Evolutionary conservation across 2,113 vertebrate species (phyloP), one percentile per base, ranked within the genome.

Genomic region (Heterotilapia buettikoferi): DNA sequence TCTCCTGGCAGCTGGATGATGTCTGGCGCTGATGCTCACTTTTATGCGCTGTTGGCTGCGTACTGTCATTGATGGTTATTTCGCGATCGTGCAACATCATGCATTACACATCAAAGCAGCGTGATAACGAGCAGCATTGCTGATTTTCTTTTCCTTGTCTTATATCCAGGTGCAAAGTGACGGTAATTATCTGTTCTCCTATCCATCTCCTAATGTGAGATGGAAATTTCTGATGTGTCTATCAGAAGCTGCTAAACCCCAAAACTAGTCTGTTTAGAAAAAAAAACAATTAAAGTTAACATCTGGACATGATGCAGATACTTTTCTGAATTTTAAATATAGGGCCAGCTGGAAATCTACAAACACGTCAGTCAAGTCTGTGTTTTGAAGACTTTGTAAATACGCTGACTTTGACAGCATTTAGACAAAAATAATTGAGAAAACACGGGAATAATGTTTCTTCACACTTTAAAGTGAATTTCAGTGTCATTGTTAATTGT

Each of bases 1-100:
- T 73, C 24, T 86, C 59, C 83, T 76, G 88, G 80, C 85, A 87
- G 88, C 90, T 89, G 87, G 40, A 40, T 73, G 61, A 80, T 40
- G 36, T 89, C 71, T 80, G 5, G 50, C 78, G 7, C 68, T 50
- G 79, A 76, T 76, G 83, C 85, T 89, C 43, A 50, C 63, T 85
- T 85, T 84, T 45, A 78, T 54, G 66, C 26, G 24, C 78, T 57
- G 36, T 47, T 29, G 73, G 73, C 79, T 50, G 29, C 57, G 16
- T 54, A 5, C 56, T 85, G 88, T 85, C 85, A 82, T 2, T 52
- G 50, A 53, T 53, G 73, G 78, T 82, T 84, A 88, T 80, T 80
- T 84, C 18, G 6, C 43, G 18, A 78, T 78, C 26, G 12, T 84
- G 71, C 83, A 53, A 6, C 82, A 86, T 83, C 79, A 76, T 84